Percentiles rank a stretch among this genome's conserved stretches.
These are phyloP conservation scores for Rhodeus uyekii DNA, from an alignment of 2,797 vertebrate species.

Conservation along the genomic window DNA sequence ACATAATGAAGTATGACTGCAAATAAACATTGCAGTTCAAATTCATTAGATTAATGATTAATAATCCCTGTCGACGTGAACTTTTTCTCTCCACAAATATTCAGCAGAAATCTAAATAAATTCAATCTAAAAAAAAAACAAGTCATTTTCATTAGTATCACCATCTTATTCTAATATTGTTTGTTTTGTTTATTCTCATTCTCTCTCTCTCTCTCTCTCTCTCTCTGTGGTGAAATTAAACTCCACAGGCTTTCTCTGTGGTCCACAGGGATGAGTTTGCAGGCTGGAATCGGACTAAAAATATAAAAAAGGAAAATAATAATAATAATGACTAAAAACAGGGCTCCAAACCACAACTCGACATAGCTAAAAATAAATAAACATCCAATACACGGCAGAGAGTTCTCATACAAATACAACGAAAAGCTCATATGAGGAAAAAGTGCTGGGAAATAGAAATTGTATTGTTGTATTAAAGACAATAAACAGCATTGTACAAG, in stretches of 20 bases:
- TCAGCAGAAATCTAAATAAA: background rate
- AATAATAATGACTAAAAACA: background rate
- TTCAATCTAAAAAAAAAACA: background rate
- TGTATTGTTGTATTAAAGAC: background rate
- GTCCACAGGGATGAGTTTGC: constrained; percentile 4
- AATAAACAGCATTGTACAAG: background rate
- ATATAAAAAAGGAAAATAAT: background rate
- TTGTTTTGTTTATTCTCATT: too few relatives aligned
- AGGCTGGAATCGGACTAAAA: constrained; percentile 12
- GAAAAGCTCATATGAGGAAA: background rate
- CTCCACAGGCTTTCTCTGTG: constrained; percentile 28
- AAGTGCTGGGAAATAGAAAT: background rate
- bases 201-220: background rate
- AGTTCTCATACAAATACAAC: background rate
- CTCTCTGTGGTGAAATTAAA: constrained; percentile 36
- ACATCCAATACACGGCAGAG: background rate
- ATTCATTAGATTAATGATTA: background rate
- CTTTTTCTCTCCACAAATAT: background rate
- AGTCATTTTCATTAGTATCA: background rate
- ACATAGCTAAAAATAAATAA: constrained; percentile 6
- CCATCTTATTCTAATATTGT: background rate
- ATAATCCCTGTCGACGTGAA: background rate
- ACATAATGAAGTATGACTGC: background rate
- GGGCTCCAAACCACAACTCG: constrained; percentile 7
- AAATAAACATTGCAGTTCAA: background rate